These are phyloP conservation scores for Plectropomus leopardus DNA, from an alignment of 2,113 vertebrate genomes.

Conservation along the genomic window DNA sequence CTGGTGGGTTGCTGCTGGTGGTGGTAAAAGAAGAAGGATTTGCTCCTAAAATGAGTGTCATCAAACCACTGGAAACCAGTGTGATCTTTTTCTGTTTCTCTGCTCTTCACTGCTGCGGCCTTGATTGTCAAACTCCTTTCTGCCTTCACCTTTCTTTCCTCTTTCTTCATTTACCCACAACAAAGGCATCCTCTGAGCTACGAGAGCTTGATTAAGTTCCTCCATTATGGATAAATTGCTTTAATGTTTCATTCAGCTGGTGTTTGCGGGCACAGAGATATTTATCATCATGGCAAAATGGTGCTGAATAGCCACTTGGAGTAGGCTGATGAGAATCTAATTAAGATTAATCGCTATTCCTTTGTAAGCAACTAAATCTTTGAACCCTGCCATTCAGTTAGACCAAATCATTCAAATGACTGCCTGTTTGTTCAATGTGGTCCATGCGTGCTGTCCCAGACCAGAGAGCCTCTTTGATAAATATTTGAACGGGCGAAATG, in stretches of 20 bases:
- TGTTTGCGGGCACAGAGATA: slow-evolving; percentile 50
- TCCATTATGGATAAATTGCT: slow-evolving; percentile 53
- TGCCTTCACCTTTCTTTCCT: slow-evolving; percentile 20
- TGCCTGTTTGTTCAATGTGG: slow-evolving; percentile 16
- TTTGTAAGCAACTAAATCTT: slow-evolving; percentile 40
- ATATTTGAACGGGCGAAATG: slow-evolving; percentile 69
- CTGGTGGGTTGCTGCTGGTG: slow-evolving; percentile 49
- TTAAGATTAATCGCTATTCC: slow-evolving; percentile 55
- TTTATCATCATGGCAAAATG: slow-evolving; percentile 47
- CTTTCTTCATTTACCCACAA: slow-evolving; percentile 56
- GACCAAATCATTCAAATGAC: slow-evolving; percentile 41
- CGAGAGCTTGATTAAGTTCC: slow-evolving; percentile 50
- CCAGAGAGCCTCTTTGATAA: slow-evolving; percentile 54
- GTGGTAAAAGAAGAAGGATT: slow-evolving; percentile 48
- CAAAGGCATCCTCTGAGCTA: slow-evolving; percentile 46
- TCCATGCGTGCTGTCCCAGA: slow-evolving; percentile 29
- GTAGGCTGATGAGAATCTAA: slow-evolving; percentile 57
- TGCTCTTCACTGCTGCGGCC: background rate
- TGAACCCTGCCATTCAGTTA: slow-evolving; percentile 30
- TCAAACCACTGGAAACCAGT: slow-evolving; percentile 40
- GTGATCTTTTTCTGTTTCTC: slow-evolving; percentile 6
- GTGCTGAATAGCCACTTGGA: slow-evolving; percentile 56
- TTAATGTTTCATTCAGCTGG: slow-evolving; percentile 58
- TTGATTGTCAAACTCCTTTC: background rate
- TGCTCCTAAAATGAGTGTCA: slow-evolving; percentile 49